Evolutionary conservation across 2,888 invertebrate genomes (phyloP), one percentile per base, ranked within the genome.

Genomic region (Brachyptera risi): DNA sequence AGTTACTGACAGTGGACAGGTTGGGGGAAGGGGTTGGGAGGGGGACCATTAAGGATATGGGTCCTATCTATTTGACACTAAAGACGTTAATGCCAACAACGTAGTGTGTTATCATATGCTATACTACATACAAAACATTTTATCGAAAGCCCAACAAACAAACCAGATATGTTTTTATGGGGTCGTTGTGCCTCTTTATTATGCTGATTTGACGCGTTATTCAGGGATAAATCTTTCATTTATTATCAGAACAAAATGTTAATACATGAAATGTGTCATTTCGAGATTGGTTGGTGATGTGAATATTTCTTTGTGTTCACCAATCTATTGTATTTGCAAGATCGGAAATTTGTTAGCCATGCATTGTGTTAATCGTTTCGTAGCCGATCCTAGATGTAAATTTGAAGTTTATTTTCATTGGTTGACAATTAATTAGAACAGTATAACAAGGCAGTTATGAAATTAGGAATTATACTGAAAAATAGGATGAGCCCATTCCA

Each of bases 31-130:
- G n/a, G n/a, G n/a, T n/a, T n/a, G n/a, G n/a, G 21, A 21, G 17
- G 42, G 17, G 42, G 42, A 17, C 42, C 42, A 42, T 42, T 42
- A 42, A 42, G 42, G 42, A 42, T 42, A 42, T 42, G 42, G 42
- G 42, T 42, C 42, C 42, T 42, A 42, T 42, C 15, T 42, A 19
- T 42, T 42, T 42, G 42, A 17, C 42, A 42, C 21, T 42, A 42
- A 42, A 42, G 21, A 21, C 42, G 42, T 42, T 42, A 15, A 42
- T 17, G 42, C 42, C 42, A 42, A 42, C 42, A 42, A 42, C 21
- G 17, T 42, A 42, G 42, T 42, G 42, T n/a, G n/a, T 31, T 31
- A 31, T 31, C 31, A 31, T 11, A 31, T 7, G 11, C 31, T 31
- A 7, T 24, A 21, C 21, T 21, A 21, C n/a, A 47, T 24, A 47